Percentiles rank a stretch among this genome's conserved stretches.
Conservation (phyloP, 2,888 invertebrate genomes). For the Tineola bisselliella region DNA sequence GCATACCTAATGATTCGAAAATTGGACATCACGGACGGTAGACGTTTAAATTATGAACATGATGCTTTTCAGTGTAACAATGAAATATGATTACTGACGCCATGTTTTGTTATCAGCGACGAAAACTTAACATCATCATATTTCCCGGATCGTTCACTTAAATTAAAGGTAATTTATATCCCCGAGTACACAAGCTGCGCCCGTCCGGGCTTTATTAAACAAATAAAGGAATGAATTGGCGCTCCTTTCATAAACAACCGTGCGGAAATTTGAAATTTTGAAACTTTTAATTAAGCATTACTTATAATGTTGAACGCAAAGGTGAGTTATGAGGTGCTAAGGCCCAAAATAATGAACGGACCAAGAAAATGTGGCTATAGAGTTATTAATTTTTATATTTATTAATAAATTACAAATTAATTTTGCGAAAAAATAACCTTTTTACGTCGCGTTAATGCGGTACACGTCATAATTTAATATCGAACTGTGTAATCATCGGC, state of each 20-base stretch:
- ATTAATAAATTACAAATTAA: too few relatives aligned
- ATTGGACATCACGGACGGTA: neutral
- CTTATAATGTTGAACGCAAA: constrained; percentile 9
- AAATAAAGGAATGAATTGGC: constrained; percentile 60
- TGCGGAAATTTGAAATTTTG: constrained; percentile 45
- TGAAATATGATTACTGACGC: constrained; percentile 1
- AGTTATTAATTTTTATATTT: neutral
- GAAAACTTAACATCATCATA: constrained; percentile 61
- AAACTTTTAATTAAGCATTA: constrained; percentile 16
- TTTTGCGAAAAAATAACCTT: too few relatives aligned
- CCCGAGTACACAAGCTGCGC: constrained; percentile 50
- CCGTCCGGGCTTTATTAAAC: constrained; percentile 57
- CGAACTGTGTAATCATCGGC: too few relatives aligned
- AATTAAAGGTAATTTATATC: constrained; percentile 65
- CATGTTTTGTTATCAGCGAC: constrained; percentile 47
- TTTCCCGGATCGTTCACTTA: constrained; percentile 60
- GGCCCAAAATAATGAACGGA: neutral
- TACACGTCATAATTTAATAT: too few relatives aligned
- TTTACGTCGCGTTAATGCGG: too few relatives aligned
- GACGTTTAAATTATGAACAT: neutral
- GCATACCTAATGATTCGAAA: neutral
- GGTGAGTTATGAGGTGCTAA: neutral
- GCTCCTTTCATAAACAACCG: constrained; percentile 48
- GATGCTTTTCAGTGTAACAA: neutral
- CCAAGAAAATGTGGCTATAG: neutral